Evolutionary conservation across 1,140 invertebrate genomes (phyloP), one percentile per base, ranked within the genome.

Genomic region (Aricia agestis): DNA sequence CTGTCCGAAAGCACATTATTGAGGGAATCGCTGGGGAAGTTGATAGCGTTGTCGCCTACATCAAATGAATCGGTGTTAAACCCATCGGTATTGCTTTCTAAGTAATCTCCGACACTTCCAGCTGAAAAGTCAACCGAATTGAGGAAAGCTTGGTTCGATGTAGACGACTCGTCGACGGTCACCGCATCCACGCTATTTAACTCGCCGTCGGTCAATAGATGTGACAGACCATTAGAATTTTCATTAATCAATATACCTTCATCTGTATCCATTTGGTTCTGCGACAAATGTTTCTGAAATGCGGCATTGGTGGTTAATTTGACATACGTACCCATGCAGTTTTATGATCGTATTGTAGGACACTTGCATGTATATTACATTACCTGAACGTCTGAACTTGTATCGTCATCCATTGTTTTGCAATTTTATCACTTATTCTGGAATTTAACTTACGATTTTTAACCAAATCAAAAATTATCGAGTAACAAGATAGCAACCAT

Each of bases 221-320:
- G 89, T 1, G 89, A 90, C 68, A 90, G 72, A 6, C 86, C 89
- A 68, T 88, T 91, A 0, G 89, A 91, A 70, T 91, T 91, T 70
- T 91, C 89, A 69, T 91, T 91, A 57, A 91, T 89, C 52, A 91
- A 67, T 2, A 87, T 86, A 1, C 86, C 87, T 76, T 91, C 89
- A 65, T 91, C 89, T 5, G 86, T 87, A 69, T 91, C 89, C 86
- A 91, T 89, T 11, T 80, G 81, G 19, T 76, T 82, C 19, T 87
- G 85, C 6, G 87, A 81, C 66, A 85, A 75, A 76, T 82, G 84
- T 67, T 90, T 89, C 86, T 89, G 77, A 32, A 83, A 84, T 36
- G 83, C 19, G 75, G 73, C 36, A 57, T 66, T 67, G 67, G 65
- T 17, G 67, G 66, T 71, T 61, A n/a, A 73, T 58, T 73, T 74